Evolutionary conservation across 2,113 vertebrate species (phyloP).

Genomic region (Formicarius rufipectus): DNA sequence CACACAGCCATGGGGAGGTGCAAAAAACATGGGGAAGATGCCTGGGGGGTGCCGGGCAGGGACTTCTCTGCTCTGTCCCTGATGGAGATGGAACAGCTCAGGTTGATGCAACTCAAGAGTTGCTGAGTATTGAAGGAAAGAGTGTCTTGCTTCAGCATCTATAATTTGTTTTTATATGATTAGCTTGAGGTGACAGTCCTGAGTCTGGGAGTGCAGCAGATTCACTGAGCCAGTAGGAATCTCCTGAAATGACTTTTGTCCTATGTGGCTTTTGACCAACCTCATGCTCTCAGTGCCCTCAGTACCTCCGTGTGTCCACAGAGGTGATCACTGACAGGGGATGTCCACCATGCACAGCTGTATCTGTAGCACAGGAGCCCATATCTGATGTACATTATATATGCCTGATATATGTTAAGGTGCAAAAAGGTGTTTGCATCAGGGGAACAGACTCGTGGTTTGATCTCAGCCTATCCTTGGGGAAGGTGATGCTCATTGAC

Average conservation of each 20-base stretch:
- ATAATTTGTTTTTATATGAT: not conserved
- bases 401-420: not conserved
- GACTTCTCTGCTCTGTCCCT: not conserved
- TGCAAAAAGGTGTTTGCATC: not conserved
- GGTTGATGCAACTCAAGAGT: not conserved
- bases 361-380: not conserved
- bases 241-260: not conserved
- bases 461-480: not conserved
- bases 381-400: not conserved
- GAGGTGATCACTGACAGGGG: fast-evolving
- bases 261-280: not conserved
- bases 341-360: not conserved
- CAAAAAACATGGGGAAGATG: not conserved
- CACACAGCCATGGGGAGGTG: not conserved
- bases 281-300: not conserved
- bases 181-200: not conserved
- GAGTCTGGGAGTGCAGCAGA: not conserved
- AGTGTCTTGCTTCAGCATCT: not conserved
- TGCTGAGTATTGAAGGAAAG: not conserved
- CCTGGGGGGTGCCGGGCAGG: not conserved
- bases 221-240: not conserved
- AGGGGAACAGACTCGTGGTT: not conserved
- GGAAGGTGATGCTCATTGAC: not conserved
- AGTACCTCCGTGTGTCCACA: fast-evolving
- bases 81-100: not conserved